These are phyloP conservation scores for Rostratula benghalensis DNA, from an alignment of 2,113 vertebrate genomes.

Conservation along the genomic window DNA sequence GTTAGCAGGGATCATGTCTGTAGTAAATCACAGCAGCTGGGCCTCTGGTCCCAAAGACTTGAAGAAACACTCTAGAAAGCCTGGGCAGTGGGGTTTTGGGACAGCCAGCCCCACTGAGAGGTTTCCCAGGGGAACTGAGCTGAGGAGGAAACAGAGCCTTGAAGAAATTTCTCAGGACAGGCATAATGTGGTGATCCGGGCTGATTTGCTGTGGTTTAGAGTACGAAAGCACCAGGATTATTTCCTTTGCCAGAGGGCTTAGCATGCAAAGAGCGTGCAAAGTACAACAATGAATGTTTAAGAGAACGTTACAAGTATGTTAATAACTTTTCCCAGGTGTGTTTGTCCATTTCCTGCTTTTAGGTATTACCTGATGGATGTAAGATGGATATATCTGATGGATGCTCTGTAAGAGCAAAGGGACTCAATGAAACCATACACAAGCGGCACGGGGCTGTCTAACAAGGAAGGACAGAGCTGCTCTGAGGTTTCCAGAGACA, in stretches of 20 bases:
- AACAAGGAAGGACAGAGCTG: neutral
- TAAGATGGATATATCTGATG: neutral
- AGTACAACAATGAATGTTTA: neutral
- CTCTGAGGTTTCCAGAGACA: neutral
- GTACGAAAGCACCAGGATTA: neutral
- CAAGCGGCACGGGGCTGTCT: neutral
- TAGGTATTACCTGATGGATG: neutral
- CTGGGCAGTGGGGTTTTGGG: neutral
- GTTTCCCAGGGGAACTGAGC: neutral
- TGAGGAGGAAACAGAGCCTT: neutral
- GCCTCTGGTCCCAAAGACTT: neutral
- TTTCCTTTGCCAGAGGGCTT: neutral
- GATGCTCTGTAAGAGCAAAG: neutral
- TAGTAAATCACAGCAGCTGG: accelerated
- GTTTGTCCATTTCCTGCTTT: neutral
- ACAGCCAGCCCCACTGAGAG: neutral
- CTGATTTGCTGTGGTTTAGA: neutral
- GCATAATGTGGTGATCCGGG: neutral
- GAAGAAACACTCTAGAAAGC: neutral
- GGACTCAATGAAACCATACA: neutral
- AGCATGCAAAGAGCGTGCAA: neutral
- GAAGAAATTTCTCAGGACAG: neutral
- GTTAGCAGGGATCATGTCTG: neutral
- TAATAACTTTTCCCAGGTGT: neutral
- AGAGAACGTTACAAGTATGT: neutral